Conservation (phyloP, 2,888 invertebrate species). For the Plusia festucae region DNA sequence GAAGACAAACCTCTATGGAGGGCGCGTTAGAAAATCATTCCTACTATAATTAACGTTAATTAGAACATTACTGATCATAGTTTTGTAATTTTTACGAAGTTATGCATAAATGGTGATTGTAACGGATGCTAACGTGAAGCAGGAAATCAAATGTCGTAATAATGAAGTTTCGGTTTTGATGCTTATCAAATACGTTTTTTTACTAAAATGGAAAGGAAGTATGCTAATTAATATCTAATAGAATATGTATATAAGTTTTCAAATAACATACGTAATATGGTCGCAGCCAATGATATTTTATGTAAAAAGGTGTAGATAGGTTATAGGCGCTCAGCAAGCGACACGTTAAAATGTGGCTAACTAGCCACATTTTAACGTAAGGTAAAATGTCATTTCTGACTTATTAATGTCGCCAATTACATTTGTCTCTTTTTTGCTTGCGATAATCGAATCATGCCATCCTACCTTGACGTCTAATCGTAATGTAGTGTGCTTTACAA, state of each 20-base stretch:
- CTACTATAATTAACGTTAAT: slow-evolving; percentile 24
- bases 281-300: no score
- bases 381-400: no score
- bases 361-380: no score
- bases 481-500: no score
- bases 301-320: no score
- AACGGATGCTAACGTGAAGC: slow-evolving; percentile 25
- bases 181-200: slow-evolving; percentile 11
- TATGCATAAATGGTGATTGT: slow-evolving; percentile 7
- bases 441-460: no score
- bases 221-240: slow-evolving; percentile 20
- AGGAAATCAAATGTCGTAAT: slow-evolving; percentile 20
- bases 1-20: slow-evolving; percentile 58
- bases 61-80: slow-evolving; percentile 18
- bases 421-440: no score
- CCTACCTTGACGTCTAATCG: no score
- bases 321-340: no score
- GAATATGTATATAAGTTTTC: slow-evolving; percentile 5
- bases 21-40: slow-evolving; percentile 64
- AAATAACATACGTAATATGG: slow-evolving; percentile 13
- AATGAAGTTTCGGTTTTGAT: slow-evolving; percentile 12
- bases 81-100: slow-evolving; percentile 34
- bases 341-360: no score
- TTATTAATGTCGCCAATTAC: no score
- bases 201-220: slow-evolving; percentile 12